Conservation (phyloP, 1,140 invertebrate genomes). For the Sitodiplosis mosellana region DNA sequence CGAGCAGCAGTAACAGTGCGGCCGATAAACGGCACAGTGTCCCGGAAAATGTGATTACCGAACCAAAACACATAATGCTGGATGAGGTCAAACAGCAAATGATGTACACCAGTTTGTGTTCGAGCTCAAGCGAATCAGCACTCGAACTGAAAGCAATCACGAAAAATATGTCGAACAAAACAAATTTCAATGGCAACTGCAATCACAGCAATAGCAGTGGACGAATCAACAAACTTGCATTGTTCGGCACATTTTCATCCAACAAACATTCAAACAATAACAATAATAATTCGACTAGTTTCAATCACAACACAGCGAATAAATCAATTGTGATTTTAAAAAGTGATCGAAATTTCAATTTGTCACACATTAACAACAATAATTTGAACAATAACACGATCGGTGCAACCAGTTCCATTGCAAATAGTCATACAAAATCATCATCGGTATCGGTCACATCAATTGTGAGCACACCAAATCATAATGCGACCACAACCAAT, state of each 20-base stretch:
- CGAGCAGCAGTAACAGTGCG: too few relatives aligned
- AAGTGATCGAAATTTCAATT: too few relatives aligned
- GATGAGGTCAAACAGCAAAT: constrained; percentile 57
- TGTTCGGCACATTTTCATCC: too few relatives aligned
- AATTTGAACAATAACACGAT: constrained; percentile 15
- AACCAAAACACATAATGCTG: constrained; percentile 55
- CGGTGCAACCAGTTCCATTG: constrained; percentile 4
- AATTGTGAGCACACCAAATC: too few relatives aligned
- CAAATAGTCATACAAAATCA: too few relatives aligned
- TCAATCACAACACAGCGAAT: too few relatives aligned
- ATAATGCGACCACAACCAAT: constrained; percentile 5
- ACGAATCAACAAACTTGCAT: constrained; percentile 17
- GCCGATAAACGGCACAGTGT: constrained; percentile 32
- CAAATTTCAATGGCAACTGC: constrained; percentile 19
- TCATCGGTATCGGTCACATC: too few relatives aligned
- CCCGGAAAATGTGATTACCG: constrained; percentile 29
- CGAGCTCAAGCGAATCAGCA: constrained; percentile 25
- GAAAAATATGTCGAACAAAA: constrained; percentile 6
- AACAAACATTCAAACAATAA: constrained; percentile 8
- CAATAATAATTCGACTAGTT: constrained; percentile 24
- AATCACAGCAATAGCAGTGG: constrained; percentile 20
- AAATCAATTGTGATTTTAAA: too few relatives aligned
- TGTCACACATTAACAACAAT: too few relatives aligned
- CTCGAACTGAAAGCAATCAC: neutral
- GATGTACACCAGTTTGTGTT: constrained; percentile 55